phyloP scores from a whole-genome alignment of 1,140 invertebrate genomes.

The Cephus cinctus region DNA sequence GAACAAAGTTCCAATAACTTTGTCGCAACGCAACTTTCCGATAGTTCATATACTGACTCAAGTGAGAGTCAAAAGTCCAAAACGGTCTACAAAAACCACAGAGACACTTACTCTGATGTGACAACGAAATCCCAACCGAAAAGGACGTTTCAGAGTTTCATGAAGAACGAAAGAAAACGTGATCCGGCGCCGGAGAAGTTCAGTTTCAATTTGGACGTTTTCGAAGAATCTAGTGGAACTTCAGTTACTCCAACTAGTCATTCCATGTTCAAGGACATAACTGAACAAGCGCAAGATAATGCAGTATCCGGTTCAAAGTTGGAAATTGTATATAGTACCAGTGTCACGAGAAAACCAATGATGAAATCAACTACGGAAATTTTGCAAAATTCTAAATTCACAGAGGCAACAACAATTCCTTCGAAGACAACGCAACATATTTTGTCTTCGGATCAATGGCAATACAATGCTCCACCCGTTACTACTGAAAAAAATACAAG shows the following conservation, averaged over 20 bases:
- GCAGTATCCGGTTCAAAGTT: too few relatives aligned
- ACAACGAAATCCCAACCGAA: conserved; percentile 11
- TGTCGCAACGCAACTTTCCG: conserved; percentile 8
- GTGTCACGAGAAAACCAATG: conserved; percentile 22
- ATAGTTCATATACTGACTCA: too few relatives aligned
- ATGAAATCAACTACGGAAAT: conserved; percentile 9
- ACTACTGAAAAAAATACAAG: neutral
- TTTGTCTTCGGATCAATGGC: conserved; percentile 40
- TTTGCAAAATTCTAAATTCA: conserved; percentile 7
- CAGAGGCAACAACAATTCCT: conserved; percentile 10
- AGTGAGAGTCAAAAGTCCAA: too few relatives aligned
- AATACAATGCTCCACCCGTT: conserved; percentile 37
- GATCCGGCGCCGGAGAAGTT: conserved; percentile 39
- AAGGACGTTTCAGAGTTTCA: neutral
- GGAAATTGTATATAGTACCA: conserved; percentile 38
- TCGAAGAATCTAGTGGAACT: conserved; percentile 21
- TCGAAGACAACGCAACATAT: conserved; percentile 23
- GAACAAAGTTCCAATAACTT: too few relatives aligned
- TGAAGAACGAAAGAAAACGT: conserved; percentile 12
- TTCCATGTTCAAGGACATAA: conserved; percentile 22
- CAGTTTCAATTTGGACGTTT: conserved; percentile 36
- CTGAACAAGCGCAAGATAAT: conserved; percentile 10
- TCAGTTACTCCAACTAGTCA: conserved; percentile 15
- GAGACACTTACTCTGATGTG: conserved; percentile 27
- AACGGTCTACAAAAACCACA: conserved; percentile 34